A percentile compares a stretch with the other conserved stretches of the same genome.
Conservation (phyloP, 1,140 invertebrate species). For the Megalonaias nervosa region DNA sequence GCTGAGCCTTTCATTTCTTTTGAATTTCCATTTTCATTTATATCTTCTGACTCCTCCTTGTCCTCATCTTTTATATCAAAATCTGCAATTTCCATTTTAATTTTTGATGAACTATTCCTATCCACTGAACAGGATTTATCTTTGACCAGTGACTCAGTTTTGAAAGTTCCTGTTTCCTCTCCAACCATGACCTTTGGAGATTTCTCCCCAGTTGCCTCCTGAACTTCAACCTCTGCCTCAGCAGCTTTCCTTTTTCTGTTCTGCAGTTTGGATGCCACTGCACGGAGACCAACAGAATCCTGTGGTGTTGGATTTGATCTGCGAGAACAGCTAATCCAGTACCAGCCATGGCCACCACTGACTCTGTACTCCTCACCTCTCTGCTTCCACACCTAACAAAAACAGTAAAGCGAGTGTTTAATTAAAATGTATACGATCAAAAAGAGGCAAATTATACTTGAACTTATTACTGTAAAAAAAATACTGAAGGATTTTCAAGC, state of each 20-base stretch:
- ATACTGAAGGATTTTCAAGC: too few species aligned
- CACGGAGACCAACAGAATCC: slow-evolving; percentile 62
- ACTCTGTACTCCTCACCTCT: slow-evolving; percentile 98
- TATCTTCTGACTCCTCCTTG: background rate
- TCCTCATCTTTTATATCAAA: slow-evolving; percentile 3
- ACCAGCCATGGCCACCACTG: slow-evolving; percentile 95
- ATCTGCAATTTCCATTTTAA: slow-evolving; percentile 20
- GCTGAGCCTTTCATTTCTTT: slow-evolving; percentile 12
- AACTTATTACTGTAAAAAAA: too few species aligned
- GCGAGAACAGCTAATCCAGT: slow-evolving; percentile 82
- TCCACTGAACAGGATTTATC: background rate
- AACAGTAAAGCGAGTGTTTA: slow-evolving; percentile 15
- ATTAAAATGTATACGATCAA: background rate
- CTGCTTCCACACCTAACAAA: slow-evolving; percentile 83
- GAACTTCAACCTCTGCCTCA: slow-evolving; percentile 26
- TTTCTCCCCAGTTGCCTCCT: slow-evolving; percentile 22
- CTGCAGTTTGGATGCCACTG: slow-evolving; percentile 54
- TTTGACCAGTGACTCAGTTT: slow-evolving; percentile 8
- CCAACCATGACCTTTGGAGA: slow-evolving; percentile 17
- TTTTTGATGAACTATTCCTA: background rate
- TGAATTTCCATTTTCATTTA: background rate
- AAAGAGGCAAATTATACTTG: too few species aligned
- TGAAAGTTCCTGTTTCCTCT: slow-evolving; percentile 22
- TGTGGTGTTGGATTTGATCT: slow-evolving; percentile 48
- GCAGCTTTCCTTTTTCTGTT: slow-evolving; percentile 40